Conservation (phyloP, 2,113 vertebrate genomes). For the Chiloscyllium plagiosum region DNA sequence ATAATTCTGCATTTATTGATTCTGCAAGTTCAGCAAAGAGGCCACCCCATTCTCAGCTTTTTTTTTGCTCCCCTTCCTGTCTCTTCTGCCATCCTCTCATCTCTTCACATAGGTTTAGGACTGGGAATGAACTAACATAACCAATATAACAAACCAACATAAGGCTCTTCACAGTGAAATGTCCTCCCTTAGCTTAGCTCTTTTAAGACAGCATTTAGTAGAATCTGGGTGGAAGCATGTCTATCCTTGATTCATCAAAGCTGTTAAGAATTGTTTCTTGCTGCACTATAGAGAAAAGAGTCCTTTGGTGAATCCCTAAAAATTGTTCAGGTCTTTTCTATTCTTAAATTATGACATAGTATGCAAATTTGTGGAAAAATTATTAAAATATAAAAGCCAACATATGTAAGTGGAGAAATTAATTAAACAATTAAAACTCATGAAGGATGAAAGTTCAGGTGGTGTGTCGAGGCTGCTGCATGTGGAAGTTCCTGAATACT, state of each 20-base stretch:
- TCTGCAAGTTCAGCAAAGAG: not conserved
- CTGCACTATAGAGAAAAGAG: too few species aligned
- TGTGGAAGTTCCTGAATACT: too few species aligned
- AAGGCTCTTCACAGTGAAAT: not conserved
- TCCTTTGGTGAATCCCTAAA: too few species aligned
- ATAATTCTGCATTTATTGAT: not conserved
- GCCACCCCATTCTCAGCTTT: not conserved
- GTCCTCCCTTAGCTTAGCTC: not conserved
- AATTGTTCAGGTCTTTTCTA: too few species aligned
- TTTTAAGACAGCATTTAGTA: not conserved
- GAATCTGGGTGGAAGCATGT: not conserved
- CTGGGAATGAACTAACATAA: not conserved
- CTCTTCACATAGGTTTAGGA: not conserved
- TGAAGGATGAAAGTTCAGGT: too few species aligned
- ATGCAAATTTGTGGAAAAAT: too few species aligned
- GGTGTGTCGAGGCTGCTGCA: too few species aligned
- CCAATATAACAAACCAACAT: not conserved
- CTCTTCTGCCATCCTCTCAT: not conserved
- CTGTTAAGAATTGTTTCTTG: too few species aligned
- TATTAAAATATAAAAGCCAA: too few species aligned
- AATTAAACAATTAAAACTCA: too few species aligned
- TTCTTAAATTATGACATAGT: too few species aligned
- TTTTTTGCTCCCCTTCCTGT: not conserved
- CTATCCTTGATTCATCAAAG: not conserved
- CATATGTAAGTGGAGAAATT: too few species aligned